Evolutionary conservation across 2,888 invertebrate species (phyloP).

Genomic region (Ennomos erosarius): DNA sequence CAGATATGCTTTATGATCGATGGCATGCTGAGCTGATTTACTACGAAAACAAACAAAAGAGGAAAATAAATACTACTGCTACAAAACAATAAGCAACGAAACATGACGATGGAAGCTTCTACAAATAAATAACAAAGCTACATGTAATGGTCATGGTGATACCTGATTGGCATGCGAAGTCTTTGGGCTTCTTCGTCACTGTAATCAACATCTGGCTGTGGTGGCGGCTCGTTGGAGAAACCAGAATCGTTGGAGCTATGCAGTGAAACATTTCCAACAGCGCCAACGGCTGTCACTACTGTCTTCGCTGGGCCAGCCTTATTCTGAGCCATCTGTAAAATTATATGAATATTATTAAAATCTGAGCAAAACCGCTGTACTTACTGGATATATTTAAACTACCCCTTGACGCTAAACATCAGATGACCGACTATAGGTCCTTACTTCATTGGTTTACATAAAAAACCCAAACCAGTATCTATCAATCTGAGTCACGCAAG

Average conservation of each 20-base stretch:
- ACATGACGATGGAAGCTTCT: conserved; percentile 46
- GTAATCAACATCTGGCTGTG: conserved; percentile 95
- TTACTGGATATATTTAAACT: too few relatives aligned
- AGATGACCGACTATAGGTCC: too few relatives aligned
- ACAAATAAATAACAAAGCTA: conserved; percentile 19
- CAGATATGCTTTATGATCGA: conserved; percentile 71
- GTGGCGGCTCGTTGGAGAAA: conserved; percentile 95
- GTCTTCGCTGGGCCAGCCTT: conserved; percentile 80
- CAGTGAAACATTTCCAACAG: conserved; percentile 90
- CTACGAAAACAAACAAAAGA: conserved; percentile 68
- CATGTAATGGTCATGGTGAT: conserved; percentile 32
- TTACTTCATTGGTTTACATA: too few relatives aligned
- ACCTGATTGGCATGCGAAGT: conserved; percentile 87
- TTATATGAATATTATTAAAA: background rate
- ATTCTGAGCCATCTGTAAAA: conserved; percentile 68
- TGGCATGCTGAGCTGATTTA: conserved; percentile 72
- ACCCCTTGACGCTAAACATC: too few relatives aligned
- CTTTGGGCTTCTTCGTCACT: conserved; percentile 93
- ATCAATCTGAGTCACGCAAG: too few relatives aligned
- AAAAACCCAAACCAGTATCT: too few relatives aligned
- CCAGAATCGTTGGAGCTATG: conserved; percentile 97
- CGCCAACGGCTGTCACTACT: conserved; percentile 76
- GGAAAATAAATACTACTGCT: conserved; percentile 55
- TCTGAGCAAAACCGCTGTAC: too few relatives aligned
- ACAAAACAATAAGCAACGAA: conserved; percentile 57